phyloP scores from a whole-genome alignment of 2,888 invertebrate species.

The Diabrotica balteata region DNA sequence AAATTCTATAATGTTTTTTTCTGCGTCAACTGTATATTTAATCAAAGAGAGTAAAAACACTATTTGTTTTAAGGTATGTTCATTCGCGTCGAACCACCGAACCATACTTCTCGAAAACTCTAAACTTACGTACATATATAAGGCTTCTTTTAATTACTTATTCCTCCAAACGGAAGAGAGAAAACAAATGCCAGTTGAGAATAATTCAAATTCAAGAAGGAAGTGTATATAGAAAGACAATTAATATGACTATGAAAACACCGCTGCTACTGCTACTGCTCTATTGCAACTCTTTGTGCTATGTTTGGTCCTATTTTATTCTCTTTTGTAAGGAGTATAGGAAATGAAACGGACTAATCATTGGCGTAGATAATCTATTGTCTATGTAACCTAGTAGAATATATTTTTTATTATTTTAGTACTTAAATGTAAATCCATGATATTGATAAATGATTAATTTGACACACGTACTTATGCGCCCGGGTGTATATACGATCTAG shows the following conservation, averaged over 20 bases:
- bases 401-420: too few species aligned
- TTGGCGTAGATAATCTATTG: slow-evolving; percentile 12
- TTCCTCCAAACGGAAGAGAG: slow-evolving; percentile 19
- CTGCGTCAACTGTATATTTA: too few species aligned
- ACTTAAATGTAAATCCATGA: too few species aligned
- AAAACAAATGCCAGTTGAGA: slow-evolving; percentile 29
- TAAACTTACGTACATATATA: slow-evolving; percentile 21
- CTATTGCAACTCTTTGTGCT: slow-evolving; percentile 28
- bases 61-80: neutral
- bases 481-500: too few species aligned
- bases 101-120: slow-evolving; percentile 3
- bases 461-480: too few species aligned
- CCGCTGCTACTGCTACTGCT: slow-evolving; percentile 29
- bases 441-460: too few species aligned
- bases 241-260: slow-evolving; percentile 40
- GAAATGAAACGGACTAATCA: slow-evolving; percentile 27
- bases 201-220: slow-evolving; percentile 39
- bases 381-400: neutral
- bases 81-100: neutral
- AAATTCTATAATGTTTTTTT: too few species aligned
- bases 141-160: slow-evolving; percentile 36
- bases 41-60: neutral
- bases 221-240: slow-evolving; percentile 41
- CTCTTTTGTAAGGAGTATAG: slow-evolving; percentile 22
- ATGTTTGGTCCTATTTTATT: slow-evolving; percentile 32